phyloP scores from a whole-genome alignment of 2,797 vertebrate genomes.

The Gymnocypris eckloni region DNA sequence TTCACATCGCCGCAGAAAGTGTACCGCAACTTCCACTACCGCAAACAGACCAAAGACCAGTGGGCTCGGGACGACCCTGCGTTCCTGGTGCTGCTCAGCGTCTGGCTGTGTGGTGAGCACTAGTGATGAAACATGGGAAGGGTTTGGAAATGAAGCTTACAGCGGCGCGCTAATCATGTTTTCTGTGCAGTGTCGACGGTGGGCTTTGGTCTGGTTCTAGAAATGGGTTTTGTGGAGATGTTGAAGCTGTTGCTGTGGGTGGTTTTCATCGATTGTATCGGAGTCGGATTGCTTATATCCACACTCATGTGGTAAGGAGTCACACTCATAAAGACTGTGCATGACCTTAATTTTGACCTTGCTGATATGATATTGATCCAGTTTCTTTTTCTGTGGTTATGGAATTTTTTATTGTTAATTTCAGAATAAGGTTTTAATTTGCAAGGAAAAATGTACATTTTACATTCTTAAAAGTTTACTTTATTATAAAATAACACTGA shows the following conservation, averaged over 20 bases:
- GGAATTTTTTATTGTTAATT: not conserved
- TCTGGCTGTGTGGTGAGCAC: constrained; percentile 94
- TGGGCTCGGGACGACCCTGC: constrained; percentile 98
- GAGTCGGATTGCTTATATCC: constrained; percentile 93
- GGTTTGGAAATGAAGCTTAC: not conserved
- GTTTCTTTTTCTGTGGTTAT: not conserved
- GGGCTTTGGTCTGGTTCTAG: constrained; percentile 94
- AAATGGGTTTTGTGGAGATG: constrained; percentile 91
- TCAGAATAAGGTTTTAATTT: not conserved
- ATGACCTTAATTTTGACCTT: not conserved
- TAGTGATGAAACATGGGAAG: not conserved
- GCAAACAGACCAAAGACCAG: constrained; percentile 98
- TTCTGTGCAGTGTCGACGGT: constrained; percentile 87
- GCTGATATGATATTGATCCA: not conserved
- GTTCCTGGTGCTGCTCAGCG: constrained; percentile 91
- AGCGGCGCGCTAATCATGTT: not conserved
- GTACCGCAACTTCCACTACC: constrained; percentile 98
- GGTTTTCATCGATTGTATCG: constrained; percentile 95
- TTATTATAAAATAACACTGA: not conserved
- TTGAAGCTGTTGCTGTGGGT: constrained; percentile 97
- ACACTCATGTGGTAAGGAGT: constrained; percentile 95
- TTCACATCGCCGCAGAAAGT: constrained; percentile 96
- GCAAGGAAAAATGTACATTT: not conserved
- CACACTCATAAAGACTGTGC: not conserved
- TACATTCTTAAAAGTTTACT: not conserved